Evolutionary conservation across 1,140 invertebrate species (phyloP).

Genomic region (Orius laevigatus): DNA sequence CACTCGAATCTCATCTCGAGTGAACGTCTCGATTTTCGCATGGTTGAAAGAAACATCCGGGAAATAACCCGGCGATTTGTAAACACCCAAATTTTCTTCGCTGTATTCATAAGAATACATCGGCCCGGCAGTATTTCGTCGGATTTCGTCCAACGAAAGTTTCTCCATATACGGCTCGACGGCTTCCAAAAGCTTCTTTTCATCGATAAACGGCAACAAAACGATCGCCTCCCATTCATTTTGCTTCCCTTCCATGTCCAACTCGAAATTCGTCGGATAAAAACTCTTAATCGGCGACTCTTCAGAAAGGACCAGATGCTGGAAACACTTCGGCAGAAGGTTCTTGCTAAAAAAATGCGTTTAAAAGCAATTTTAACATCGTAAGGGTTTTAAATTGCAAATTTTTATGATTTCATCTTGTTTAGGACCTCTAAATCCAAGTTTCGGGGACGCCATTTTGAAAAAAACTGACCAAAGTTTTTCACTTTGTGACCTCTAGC

Average conservation of each 20-base stretch:
- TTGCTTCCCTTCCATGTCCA: conserved; percentile 81
- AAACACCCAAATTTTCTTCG: conserved; percentile 34
- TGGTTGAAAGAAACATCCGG: too few species aligned
- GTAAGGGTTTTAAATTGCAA: too few species aligned
- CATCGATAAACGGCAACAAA: conserved; percentile 91
- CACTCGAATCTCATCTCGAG: too few species aligned
- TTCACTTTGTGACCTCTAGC: neutral
- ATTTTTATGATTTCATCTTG: too few species aligned
- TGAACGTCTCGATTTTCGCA: too few species aligned
- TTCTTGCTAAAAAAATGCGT: conserved; percentile 39
- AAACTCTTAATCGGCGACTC: conserved; percentile 73
- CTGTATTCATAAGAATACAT: conserved; percentile 65
- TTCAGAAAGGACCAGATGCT: conserved; percentile 63
- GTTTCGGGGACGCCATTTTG: too few species aligned
- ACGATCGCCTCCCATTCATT: conserved; percentile 97
- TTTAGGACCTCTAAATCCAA: too few species aligned
- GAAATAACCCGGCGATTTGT: neutral
- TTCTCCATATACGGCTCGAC: conserved; percentile 52
- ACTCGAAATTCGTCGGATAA: conserved; percentile 80
- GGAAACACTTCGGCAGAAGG: conserved; percentile 65
- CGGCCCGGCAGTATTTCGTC: conserved; percentile 67
- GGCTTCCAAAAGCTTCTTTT: conserved; percentile 53
- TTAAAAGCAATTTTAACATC: too few species aligned
- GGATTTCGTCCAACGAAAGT: conserved; percentile 53
- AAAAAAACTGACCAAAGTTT: too few species aligned